Base-by-base conservation (phyloP, 1,140 invertebrate species). In the Pteromalus puparum region DNA sequence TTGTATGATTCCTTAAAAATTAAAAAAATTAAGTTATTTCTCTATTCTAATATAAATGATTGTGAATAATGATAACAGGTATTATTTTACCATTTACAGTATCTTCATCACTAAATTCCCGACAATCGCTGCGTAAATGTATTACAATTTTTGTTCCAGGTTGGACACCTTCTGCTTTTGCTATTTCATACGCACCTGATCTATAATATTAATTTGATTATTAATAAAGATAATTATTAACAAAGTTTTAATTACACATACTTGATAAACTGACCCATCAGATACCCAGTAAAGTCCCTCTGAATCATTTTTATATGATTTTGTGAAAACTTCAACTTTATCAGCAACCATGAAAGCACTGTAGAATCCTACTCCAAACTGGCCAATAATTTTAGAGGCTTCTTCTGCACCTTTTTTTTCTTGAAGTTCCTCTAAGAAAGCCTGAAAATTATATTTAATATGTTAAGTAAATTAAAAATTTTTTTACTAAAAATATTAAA, bases 291-390 rank as follows among this genome's bases (percentile, higher is more conserved):
- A 95, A 87, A 96, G 95, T 21, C 97, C 97, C 21, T 94, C 92
- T 1, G 95, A 94, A 82, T 93, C 94, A 7, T 90, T 90, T n/a
- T 94, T 93, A 82, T 94, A 95, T 73, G 93, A 93, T 89, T 95
- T 95, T 9, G 98, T 98, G 89, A 94, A 99, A 0, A 99, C 98
- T 90, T 98, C 97, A 21, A 99, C 97, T 91, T 97, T 97, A 88
- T 99, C 96, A 79, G 98, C 97, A 1, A 99, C 98, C 97, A 99
- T 99, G 91, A 99, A 99, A 1, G 97, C 96, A 68, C 98, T 99
- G 90, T 99, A 99, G 91, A 99, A 99, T 13, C 99, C 99, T 21
- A 99, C 99, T 85, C 98, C 99, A 94, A 99, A 99, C 91, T 99
- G 98, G 7, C 98, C 99, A 92, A 99, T 99, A 81, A 99, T 99